These are phyloP conservation scores for Cololabis saira DNA, from an alignment of 2,113 vertebrate genomes.

Conservation along the genomic window DNA sequence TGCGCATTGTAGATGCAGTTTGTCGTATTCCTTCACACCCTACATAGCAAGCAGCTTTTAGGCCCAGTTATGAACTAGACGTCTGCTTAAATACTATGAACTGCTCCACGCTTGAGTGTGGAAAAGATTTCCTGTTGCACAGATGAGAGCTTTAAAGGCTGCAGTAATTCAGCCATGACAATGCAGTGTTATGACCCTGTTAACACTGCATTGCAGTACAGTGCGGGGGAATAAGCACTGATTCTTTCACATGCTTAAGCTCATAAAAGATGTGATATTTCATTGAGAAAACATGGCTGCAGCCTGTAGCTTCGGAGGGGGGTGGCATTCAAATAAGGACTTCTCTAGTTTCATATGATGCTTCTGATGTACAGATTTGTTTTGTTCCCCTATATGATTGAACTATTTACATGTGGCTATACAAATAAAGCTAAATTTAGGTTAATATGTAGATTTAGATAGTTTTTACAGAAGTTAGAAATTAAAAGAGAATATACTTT, in stretches of 20 bases:
- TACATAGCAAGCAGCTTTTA: not conserved
- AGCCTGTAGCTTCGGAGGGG: not conserved
- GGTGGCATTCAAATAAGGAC: not conserved
- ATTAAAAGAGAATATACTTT: no score
- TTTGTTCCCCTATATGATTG: no score
- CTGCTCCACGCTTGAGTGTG: not conserved
- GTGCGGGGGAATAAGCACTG: not conserved
- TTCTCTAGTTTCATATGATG: no score
- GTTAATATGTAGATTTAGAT: no score
- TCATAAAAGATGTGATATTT: constrained; percentile 4
- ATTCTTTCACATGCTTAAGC: constrained; percentile 11
- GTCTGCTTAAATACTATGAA: not conserved
- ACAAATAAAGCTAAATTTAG: no score
- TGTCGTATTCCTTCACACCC: not conserved
- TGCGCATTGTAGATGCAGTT: not conserved
- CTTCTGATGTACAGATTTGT: no score
- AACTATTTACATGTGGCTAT: no score
- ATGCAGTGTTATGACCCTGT: constrained; percentile 20
- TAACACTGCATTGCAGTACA: not conserved
- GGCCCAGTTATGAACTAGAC: not conserved
- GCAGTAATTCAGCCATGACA: constrained; percentile 10
- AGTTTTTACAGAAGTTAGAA: no score
- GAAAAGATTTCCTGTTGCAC: not conserved
- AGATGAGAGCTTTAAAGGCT: constrained; percentile 6
- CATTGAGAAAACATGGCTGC: not conserved